Evolutionary conservation across 1,140 invertebrate genomes (phyloP).

Genomic region (Leptonema lineaticorne): DNA sequence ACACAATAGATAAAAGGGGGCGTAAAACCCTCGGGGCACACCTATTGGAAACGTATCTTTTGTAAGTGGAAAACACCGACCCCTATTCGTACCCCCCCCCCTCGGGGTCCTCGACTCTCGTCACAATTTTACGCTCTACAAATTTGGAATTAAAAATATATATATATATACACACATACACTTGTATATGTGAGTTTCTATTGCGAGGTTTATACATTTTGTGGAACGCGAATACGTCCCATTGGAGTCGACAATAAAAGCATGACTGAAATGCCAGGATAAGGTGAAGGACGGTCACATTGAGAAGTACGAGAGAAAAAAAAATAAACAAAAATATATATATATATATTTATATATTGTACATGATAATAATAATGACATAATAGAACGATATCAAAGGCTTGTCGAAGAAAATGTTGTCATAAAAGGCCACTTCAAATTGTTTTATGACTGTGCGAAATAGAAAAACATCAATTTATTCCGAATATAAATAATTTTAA

Average conservation of each 20-base stretch:
- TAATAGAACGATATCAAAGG: too few species aligned
- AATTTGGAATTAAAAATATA: conserved; percentile 14
- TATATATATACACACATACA: background rate
- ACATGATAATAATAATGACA: too few species aligned
- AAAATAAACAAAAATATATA: background rate
- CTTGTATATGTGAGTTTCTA: too few species aligned
- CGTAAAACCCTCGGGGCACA: background rate
- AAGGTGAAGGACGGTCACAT: conserved; percentile 20
- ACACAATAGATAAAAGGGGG: background rate
- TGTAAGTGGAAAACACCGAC: too few species aligned
- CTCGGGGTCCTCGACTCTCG: background rate
- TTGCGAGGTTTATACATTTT: too few species aligned
- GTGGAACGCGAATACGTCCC: conserved; percentile 5
- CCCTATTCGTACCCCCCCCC: too few species aligned
- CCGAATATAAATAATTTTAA: too few species aligned
- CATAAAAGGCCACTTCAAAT: too few species aligned
- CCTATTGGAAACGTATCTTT: conserved; percentile 17
- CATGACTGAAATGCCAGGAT: conserved; percentile 8
- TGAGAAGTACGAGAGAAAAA: background rate
- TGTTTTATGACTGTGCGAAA: too few species aligned
- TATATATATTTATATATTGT: too few species aligned
- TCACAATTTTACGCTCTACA: conserved; percentile 16
- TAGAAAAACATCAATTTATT: too few species aligned
- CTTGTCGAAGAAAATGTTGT: too few species aligned
- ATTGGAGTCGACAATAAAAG: conserved; percentile 4